Evolutionary conservation across 37 sponge, comb jelly and placozoan genomes (phyloP), one percentile per base, ranked within the genome.

Genomic region (Hormiphora californensis): DNA sequence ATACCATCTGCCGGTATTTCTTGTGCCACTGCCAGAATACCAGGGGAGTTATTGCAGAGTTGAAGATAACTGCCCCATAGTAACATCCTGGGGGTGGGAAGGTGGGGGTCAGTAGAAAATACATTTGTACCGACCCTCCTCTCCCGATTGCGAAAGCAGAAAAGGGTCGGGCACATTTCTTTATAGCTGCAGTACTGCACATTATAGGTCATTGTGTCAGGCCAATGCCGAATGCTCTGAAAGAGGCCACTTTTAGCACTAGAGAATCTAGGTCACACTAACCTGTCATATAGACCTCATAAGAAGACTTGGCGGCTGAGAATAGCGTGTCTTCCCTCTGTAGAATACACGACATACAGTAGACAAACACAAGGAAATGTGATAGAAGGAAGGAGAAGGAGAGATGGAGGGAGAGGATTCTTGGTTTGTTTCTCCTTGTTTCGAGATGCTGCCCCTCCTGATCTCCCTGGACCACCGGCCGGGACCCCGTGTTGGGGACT

Each of bases 361-460:
- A 73, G 27, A 73, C 44, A 7, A 22, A 43, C 7, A 73, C 43
- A 25, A 73, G 19, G 46, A 73, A 15, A 28, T 73, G 81, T 8
- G 46, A 22, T 22, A 73, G 41, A 30, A 73, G 81, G 46, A 73
- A 33, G 44, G 39, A 36, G 23, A 36, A 41, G 81, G 81, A 73
- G 27, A 73, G 81, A 30, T 73, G 81, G 5, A 73, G 41, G 38
- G 81, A 37, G 35, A 73, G 12, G 27, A 73, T 7, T n/a, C 35
- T 73, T 73, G 43, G 35, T 73, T 33, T 73, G 81, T 30, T 73
- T 43, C 81, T 73, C 81, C 81, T 73, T 73, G 81, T 9, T 73
- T 22, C 81, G 41, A 28, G 44, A 11, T 17, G 39, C 38, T 0
- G 81, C 81, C 23, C 36, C 23, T 7, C 81, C 81, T 46, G 2